Conservation (phyloP, 2,113 vertebrate genomes). For the Platichthys stellatus region DNA sequence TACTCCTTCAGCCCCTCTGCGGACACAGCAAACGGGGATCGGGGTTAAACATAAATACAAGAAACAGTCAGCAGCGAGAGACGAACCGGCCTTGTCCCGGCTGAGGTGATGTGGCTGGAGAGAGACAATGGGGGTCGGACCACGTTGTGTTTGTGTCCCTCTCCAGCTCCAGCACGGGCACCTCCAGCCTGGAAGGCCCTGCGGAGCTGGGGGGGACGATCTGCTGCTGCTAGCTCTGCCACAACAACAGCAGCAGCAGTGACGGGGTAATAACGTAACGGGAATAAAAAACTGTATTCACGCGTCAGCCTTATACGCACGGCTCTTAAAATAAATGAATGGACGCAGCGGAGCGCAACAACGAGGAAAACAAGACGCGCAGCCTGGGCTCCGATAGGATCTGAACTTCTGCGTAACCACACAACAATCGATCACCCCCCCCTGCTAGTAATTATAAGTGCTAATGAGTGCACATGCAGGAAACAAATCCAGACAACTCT, state of each 20-base stretch:
- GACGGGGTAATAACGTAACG: conserved; percentile 24
- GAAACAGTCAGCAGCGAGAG: not conserved
- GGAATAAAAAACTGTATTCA: conserved; percentile 22
- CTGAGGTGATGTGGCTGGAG: conserved; percentile 32
- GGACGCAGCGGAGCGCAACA: not conserved
- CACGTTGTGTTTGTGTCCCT: conserved; percentile 73
- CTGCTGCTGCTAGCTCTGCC: not conserved
- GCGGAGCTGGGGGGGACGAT: conserved; percentile 5
- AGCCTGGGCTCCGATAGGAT: too few relatives aligned
- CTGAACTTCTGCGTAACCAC: too few relatives aligned
- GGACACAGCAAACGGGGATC: conserved; percentile 4
- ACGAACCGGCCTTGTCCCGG: not conserved
- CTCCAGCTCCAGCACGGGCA: conserved; percentile 27
- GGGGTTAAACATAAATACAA: not conserved
- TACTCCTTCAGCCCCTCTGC: conserved; percentile 97
- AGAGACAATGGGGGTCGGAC: conserved; percentile 71
- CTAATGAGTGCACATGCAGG: not conserved
- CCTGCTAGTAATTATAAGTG: conserved; percentile 10
- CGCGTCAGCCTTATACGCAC: conserved; percentile 18
- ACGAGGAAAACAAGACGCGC: too few relatives aligned
- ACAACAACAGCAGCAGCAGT: not conserved
- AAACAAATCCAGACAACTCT: not conserved
- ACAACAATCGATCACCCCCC: conserved; percentile 24
- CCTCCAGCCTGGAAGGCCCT: conserved; percentile 48
- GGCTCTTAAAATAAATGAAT: not conserved